Conservation (phyloP, 2,888 invertebrate genomes). For the Aleiodes leptofemur region DNA sequence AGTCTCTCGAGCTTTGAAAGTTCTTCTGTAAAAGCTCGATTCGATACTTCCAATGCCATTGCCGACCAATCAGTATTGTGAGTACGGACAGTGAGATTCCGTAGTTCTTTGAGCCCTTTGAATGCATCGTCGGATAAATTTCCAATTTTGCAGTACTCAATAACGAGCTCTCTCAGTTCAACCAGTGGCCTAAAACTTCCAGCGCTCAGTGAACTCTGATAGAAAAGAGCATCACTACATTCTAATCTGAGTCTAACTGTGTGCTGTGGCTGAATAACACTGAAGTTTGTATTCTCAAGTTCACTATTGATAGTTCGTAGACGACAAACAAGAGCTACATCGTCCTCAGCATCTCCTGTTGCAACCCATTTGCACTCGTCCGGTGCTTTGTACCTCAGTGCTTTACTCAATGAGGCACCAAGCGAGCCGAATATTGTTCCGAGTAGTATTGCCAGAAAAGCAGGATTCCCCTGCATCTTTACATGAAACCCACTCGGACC, state of each 20-base stretch:
- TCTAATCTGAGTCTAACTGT: slow-evolving; percentile 86
- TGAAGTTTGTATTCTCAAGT: slow-evolving; percentile 88
- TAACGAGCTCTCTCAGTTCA: slow-evolving; percentile 85
- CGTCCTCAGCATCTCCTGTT: slow-evolving; percentile 81
- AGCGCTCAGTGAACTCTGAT: slow-evolving; percentile 86
- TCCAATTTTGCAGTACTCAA: slow-evolving; percentile 90
- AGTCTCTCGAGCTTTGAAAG: slow-evolving; percentile 84
- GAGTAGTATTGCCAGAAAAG: slow-evolving; percentile 79
- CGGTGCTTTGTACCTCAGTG: slow-evolving; percentile 84
- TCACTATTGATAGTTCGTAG: slow-evolving; percentile 88
- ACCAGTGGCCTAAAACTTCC: slow-evolving; percentile 86
- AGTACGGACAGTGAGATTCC: slow-evolving; percentile 87
- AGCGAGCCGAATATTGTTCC: slow-evolving; percentile 80
- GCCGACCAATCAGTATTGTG: slow-evolving; percentile 91
- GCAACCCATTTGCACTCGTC: slow-evolving; percentile 89
- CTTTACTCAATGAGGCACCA: slow-evolving; percentile 80
- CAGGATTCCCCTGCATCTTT: slow-evolving; percentile 77
- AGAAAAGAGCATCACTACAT: slow-evolving; percentile 88
- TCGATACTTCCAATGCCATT: slow-evolving; percentile 86
- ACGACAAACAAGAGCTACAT: slow-evolving; percentile 85
- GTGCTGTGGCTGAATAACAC: slow-evolving; percentile 88
- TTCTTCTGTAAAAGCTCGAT: slow-evolving; percentile 85
- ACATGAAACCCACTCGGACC: slow-evolving; percentile 44
- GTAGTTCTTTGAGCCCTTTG: slow-evolving; percentile 85
- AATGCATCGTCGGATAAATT: slow-evolving; percentile 90